Conservation (phyloP, 2,113 vertebrate genomes). For the Ia io region DNA sequence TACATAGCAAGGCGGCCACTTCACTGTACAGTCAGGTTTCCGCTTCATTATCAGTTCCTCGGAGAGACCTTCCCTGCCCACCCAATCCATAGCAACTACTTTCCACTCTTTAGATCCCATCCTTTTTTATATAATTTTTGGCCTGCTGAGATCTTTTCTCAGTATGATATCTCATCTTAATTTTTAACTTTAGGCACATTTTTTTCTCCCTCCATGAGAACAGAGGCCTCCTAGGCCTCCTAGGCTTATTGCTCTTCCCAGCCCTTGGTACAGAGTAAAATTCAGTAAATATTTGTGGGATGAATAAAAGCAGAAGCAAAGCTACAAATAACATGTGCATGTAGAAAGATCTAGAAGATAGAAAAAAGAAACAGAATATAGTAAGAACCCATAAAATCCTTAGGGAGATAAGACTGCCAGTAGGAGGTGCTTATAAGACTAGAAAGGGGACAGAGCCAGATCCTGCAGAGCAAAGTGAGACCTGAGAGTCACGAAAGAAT, state of each 20-base stretch:
- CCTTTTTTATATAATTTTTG: background rate
- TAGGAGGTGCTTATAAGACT: fast-evolving
- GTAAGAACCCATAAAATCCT: background rate
- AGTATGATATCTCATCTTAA: background rate
- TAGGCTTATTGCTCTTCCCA: background rate
- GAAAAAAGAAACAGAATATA: background rate
- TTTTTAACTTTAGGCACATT: background rate
- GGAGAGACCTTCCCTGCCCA: background rate
- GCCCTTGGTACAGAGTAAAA: background rate
- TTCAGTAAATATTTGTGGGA: background rate
- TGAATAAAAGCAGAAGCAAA: background rate
- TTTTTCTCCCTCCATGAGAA: background rate
- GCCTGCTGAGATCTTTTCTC: background rate
- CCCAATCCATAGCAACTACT: background rate
- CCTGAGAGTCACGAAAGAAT: background rate
- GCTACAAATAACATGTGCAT: background rate
- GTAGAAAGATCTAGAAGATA: background rate
- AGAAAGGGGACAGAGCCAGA: background rate
- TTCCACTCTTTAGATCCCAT: background rate
- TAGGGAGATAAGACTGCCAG: background rate
- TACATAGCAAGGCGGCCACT: background rate
- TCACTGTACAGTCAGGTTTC: background rate
- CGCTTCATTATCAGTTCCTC: no score
- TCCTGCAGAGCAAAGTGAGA: background rate
- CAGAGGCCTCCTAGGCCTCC: background rate